phyloP scores from a whole-genome alignment of 2,888 invertebrate genomes.

The Melieria picta region DNA sequence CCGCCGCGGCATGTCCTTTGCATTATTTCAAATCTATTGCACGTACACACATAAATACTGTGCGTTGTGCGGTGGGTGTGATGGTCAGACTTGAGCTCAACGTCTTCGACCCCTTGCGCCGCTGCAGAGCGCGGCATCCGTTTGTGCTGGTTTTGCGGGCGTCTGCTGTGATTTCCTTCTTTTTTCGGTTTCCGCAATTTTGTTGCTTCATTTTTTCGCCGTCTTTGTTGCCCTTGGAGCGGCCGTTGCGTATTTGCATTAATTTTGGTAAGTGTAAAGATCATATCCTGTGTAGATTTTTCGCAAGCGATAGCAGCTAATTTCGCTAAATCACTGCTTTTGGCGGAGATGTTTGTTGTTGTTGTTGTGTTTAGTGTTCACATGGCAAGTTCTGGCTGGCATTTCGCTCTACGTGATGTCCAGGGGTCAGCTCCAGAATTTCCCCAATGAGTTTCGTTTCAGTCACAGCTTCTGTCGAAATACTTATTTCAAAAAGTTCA shows the following conservation, averaged over 20 bases:
- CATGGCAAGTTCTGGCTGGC: background rate
- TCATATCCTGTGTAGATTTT: slow-evolving; percentile 15
- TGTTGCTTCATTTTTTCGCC: background rate
- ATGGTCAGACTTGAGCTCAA: background rate
- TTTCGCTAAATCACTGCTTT: slow-evolving; percentile 12
- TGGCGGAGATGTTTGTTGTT: background rate
- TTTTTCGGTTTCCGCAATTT: background rate
- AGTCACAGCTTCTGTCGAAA: too few relatives aligned
- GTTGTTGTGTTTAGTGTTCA: background rate
- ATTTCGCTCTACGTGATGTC: background rate
- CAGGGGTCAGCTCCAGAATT: background rate
- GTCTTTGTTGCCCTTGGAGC: background rate
- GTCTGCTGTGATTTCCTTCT: background rate
- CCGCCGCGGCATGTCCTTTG: background rate
- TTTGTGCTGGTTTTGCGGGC: too few relatives aligned
- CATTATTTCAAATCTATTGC: background rate
- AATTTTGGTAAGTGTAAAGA: slow-evolving; percentile 30
- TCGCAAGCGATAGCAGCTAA: slow-evolving; percentile 24
- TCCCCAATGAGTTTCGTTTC: background rate
- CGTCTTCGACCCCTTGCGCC: too few relatives aligned
- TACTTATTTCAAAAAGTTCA: too few relatives aligned
- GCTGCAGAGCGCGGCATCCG: too few relatives aligned
- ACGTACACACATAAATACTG: background rate
- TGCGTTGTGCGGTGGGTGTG: background rate
- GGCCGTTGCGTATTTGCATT: slow-evolving; percentile 23